A percentile compares a stretch with the other conserved stretches of the same genome.
These are phyloP conservation scores for Sphaerophoria rueppellii DNA, from an alignment of 2,888 invertebrate species.

Conservation along the genomic window DNA sequence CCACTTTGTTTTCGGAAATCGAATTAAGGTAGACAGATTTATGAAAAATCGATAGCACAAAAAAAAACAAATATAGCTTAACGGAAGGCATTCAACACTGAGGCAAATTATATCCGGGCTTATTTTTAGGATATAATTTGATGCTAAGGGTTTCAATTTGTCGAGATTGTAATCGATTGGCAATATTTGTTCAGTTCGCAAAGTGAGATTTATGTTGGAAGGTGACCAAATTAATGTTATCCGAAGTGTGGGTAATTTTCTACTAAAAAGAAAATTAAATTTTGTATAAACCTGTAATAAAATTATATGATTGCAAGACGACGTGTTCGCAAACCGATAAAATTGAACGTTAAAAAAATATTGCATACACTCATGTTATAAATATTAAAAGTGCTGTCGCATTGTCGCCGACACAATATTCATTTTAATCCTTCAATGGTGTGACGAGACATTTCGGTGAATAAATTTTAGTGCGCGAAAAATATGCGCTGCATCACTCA, in stretches of 20 bases:
- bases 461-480: neutral
- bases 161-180: conserved; percentile 2
- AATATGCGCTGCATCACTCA: conserved; percentile 17
- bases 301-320: too few relatives aligned
- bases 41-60: conserved; percentile 11
- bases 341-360: neutral
- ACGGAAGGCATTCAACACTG: neutral
- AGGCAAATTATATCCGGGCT: neutral
- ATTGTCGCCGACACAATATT: neutral
- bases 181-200: neutral
- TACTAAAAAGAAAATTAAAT: too few relatives aligned
- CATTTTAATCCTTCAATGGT: neutral
- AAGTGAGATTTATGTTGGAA: neutral
- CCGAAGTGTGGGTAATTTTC: too few relatives aligned
- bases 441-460: conserved; percentile 8
- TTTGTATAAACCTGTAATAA: too few relatives aligned
- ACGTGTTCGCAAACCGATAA: conserved; percentile 9
- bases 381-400: neutral
- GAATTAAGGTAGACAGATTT: conserved; percentile 31
- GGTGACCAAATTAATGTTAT: neutral
- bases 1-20: conserved; percentile 26
- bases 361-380: conserved; percentile 1
- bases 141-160: neutral
- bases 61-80: too few relatives aligned
- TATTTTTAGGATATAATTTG: neutral